A percentile compares a stretch with the other conserved stretches of the same genome.
These are phyloP conservation scores for Lampris megalopsis DNA, from an alignment of 2,113 vertebrate genomes.

Conservation along the genomic window DNA sequence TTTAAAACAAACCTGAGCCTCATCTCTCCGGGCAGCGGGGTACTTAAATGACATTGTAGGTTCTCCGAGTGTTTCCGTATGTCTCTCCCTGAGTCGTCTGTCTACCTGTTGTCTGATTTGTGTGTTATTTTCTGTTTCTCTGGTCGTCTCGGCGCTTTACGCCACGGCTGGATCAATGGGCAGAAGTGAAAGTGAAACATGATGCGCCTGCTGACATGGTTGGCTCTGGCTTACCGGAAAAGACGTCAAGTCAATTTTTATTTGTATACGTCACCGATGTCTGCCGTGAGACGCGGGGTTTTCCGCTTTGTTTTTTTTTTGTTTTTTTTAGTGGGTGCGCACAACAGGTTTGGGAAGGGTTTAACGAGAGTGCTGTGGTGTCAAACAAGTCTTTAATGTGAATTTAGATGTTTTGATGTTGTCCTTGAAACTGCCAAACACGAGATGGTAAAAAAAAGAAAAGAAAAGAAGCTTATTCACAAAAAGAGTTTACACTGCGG, in stretches of 20 bases:
- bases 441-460: no score
- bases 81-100: not conserved
- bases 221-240: not conserved
- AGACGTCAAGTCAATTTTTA: not conserved
- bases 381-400: no score
- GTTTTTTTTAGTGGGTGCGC: no score
- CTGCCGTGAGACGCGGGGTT: no score
- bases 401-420: no score
- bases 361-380: no score
- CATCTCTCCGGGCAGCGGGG: conserved; percentile 72
- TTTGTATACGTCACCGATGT: no score
- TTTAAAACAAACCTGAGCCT: conserved; percentile 70
- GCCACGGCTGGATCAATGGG: not conserved
- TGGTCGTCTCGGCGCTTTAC: not conserved
- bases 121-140: not conserved
- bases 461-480: no score
- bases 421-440: no score
- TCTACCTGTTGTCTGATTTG: not conserved
- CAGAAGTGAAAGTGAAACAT: conserved; percentile 76
- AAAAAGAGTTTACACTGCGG: no score
- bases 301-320: no score
- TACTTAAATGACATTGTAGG: conserved; percentile 73
- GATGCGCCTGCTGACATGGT: not conserved
- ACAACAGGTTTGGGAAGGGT: no score
- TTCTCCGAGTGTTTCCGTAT: not conserved